Percentiles rank a stretch among this genome's conserved stretches.
These are phyloP conservation scores for Ammospiza caudacuta DNA, from an alignment of 2,113 vertebrate species.

Conservation along the genomic window DNA sequence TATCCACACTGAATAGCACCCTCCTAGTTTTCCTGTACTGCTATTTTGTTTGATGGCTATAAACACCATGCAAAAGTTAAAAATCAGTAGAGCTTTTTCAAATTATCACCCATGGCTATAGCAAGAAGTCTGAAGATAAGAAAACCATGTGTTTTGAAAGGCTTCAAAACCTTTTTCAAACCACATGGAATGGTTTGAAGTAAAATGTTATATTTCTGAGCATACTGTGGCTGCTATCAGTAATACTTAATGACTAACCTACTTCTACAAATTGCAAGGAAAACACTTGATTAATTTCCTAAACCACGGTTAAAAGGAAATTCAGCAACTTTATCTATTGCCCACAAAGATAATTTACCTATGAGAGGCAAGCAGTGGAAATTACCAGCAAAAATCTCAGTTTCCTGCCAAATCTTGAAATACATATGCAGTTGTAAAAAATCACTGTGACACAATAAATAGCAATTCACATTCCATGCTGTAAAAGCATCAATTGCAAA, in stretches of 20 bases:
- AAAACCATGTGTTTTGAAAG: not conserved
- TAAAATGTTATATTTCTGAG: not conserved
- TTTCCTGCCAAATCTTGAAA: not conserved
- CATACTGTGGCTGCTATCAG: not conserved
- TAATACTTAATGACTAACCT: not conserved
- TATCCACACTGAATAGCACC: not conserved
- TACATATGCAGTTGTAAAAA: not conserved
- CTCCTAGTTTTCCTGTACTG: not conserved
- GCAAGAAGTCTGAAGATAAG: not conserved
- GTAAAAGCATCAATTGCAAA: not conserved
- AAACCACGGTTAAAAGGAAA: not conserved
- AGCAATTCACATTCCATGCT: not conserved
- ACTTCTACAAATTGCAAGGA: not conserved
- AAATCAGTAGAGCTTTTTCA: not conserved
- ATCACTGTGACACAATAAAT: not conserved
- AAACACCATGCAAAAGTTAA: slow-evolving; percentile 1
- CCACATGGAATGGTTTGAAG: not conserved
- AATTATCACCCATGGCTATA: not conserved
- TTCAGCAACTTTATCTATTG: not conserved
- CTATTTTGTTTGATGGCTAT: not conserved
- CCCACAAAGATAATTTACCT: not conserved
- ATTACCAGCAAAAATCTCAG: not conserved
- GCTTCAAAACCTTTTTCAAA: not conserved
- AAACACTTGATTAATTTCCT: not conserved
- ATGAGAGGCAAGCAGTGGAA: not conserved